Percentiles rank a stretch among this genome's conserved stretches.
Evolutionary conservation across 2,113 vertebrate species (phyloP).

Genomic region (Boleophthalmus pectinirostris): DNA sequence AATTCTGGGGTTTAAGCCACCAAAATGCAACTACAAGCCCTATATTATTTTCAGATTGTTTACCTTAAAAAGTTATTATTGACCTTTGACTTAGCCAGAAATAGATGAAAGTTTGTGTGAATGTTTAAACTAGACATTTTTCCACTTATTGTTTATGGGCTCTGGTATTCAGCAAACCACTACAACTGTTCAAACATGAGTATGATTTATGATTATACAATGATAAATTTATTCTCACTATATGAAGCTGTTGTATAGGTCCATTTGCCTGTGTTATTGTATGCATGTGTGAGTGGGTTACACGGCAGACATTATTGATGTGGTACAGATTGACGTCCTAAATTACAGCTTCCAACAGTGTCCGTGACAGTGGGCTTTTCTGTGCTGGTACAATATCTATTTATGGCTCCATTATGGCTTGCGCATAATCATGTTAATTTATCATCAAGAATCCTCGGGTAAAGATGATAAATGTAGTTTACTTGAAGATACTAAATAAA

Average conservation of each 20-base stretch:
- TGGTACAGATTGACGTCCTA: slow-evolving; percentile 1
- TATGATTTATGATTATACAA: background rate
- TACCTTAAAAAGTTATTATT: background rate
- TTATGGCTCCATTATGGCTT: background rate
- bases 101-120: background rate
- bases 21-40: background rate
- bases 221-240: background rate
- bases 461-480: background rate
- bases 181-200: background rate
- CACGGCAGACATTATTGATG: slow-evolving; percentile 19
- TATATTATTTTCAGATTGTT: background rate
- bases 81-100: background rate
- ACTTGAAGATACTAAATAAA: background rate
- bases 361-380: slow-evolving; percentile 6
- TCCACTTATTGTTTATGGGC: background rate
- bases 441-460: background rate
- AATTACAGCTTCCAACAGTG: slow-evolving; percentile 10
- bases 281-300: slow-evolving; percentile 6
- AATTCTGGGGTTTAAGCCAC: background rate
- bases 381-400: background rate
- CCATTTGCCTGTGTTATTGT: slow-evolving; percentile 9
- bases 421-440: background rate
- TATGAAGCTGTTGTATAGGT: background rate
- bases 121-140: slow-evolving; percentile 5
- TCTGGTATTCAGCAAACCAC: background rate